These are phyloP conservation scores for Ictidomys tridecemlineatus DNA, from an alignment of 2,113 vertebrate species.

Conservation along the genomic window DNA sequence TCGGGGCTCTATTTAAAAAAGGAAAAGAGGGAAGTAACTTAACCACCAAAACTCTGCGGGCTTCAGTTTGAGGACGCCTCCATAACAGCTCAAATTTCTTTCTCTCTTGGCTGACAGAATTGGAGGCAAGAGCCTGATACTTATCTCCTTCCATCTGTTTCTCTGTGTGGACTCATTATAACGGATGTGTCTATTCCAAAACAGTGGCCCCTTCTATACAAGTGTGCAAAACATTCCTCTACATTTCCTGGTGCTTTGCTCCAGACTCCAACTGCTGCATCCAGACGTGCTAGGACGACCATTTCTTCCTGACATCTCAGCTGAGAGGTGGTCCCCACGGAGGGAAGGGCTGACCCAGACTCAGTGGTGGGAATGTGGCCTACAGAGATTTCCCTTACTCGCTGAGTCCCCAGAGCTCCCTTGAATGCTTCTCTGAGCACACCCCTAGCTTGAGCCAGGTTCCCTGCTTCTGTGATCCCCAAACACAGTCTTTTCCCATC, in stretches of 20 bases:
- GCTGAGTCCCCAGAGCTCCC: too few species aligned
- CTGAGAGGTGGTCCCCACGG: neutral
- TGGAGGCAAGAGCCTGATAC: constrained; percentile 48
- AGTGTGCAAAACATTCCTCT: constrained; percentile 31
- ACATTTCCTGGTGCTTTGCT: constrained; percentile 30
- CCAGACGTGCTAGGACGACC: neutral
- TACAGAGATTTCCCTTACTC: neutral
- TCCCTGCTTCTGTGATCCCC: neutral
- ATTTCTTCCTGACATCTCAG: neutral
- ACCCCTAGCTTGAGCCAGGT: neutral
- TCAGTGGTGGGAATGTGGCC: neutral
- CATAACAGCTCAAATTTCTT: constrained; percentile 61
- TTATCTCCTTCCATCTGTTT: constrained; percentile 67
- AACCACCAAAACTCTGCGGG: constrained; percentile 1
- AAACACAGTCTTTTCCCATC: neutral
- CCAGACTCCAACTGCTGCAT: neutral
- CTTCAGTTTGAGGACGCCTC: constrained; percentile 47
- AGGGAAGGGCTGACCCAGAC: neutral
- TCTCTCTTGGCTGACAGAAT: constrained; percentile 64
- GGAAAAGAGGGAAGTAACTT: neutral
- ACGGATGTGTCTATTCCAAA: constrained; percentile 64
- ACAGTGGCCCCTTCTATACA: constrained; percentile 71
- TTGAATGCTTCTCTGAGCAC: neutral
- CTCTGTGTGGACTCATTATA: constrained; percentile 56
- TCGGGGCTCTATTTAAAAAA: neutral